These are phyloP conservation scores for Ashinkailepas kermadecensis DNA, from an alignment of 2,888 invertebrate species.

Conservation along the genomic window DNA sequence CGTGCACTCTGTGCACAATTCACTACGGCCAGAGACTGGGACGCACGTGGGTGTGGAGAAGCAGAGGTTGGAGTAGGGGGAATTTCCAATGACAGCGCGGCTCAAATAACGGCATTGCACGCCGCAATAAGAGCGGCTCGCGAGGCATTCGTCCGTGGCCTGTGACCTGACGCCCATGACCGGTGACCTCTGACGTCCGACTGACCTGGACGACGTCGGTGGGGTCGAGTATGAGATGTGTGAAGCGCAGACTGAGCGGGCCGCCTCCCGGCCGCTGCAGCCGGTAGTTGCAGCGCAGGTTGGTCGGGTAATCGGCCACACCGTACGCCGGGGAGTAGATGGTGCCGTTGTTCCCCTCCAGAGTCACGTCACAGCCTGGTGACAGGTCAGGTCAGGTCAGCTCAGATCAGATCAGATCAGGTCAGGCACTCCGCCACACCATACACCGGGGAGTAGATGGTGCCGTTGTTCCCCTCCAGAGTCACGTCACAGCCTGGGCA, in stretches of 20 bases:
- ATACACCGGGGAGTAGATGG: conserved; percentile 81
- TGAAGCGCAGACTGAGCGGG: conserved; percentile 79
- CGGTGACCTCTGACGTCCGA: too few species aligned
- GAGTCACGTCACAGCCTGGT: conserved; percentile 76
- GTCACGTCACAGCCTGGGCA: conserved; percentile 73
- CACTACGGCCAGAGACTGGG: too few species aligned
- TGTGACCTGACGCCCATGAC: too few species aligned
- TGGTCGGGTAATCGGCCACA: conserved; percentile 76
- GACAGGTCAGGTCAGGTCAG: conserved; percentile 35
- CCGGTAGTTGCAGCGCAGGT: conserved; percentile 82
- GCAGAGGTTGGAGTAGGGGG: too few species aligned
- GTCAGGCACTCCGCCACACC: conserved; percentile 77
- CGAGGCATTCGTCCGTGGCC: too few species aligned
- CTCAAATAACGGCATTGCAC: too few species aligned
- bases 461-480: conserved; percentile 73
- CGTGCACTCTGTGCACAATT: too few species aligned
- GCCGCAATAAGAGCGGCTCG: too few species aligned
- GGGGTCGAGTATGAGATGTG: conserved; percentile 75
- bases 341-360: conserved; percentile 74
- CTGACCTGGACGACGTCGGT: conserved; percentile 76
- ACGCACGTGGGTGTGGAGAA: too few species aligned
- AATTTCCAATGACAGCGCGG: too few species aligned
- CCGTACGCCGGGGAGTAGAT: conserved; percentile 83
- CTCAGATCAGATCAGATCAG: conserved; percentile 26
- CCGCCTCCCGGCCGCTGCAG: conserved; percentile 75